Evolutionary conservation across 2,113 vertebrate species (phyloP).

Genomic region (Rhynchomys soricoides): DNA sequence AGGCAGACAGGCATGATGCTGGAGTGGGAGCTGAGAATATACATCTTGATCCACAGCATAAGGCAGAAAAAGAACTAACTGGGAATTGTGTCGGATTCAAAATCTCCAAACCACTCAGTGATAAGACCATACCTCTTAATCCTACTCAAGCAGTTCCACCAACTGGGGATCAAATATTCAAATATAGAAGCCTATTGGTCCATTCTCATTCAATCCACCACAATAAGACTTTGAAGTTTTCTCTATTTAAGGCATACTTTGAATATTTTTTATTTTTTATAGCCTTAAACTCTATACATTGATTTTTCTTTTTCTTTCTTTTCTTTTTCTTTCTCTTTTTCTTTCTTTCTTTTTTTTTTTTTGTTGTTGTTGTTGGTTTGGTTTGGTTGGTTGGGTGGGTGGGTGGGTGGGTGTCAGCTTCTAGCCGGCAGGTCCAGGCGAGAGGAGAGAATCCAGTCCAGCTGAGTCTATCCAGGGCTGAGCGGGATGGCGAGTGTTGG

Average conservation of each 20-base stretch:
- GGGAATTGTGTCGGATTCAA: neutral
- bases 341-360: neutral
- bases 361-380: no score
- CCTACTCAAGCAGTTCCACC: neutral
- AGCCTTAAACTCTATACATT: neutral
- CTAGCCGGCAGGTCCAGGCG: no score
- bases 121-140: neutral
- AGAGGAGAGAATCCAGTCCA: no score
- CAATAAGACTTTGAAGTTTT: neutral
- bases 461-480: no score
- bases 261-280: slow-evolving; percentile 21
- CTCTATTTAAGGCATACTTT: neutral
- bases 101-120: neutral
- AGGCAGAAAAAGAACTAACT: neutral
- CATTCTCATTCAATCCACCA: neutral
- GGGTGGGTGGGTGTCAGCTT: no score
- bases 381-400: no score
- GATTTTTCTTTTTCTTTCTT: neutral
- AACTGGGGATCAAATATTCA: neutral
- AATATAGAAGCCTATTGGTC: neutral
- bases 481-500: no score
- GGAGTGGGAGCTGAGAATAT: neutral
- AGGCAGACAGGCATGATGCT: neutral
- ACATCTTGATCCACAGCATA: neutral
- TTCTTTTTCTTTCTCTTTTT: neutral